Percentiles rank a stretch among this genome's conserved stretches.
phyloP scores from a whole-genome alignment of 2,113 vertebrate species.

The Ageneiosus marmoratus region DNA sequence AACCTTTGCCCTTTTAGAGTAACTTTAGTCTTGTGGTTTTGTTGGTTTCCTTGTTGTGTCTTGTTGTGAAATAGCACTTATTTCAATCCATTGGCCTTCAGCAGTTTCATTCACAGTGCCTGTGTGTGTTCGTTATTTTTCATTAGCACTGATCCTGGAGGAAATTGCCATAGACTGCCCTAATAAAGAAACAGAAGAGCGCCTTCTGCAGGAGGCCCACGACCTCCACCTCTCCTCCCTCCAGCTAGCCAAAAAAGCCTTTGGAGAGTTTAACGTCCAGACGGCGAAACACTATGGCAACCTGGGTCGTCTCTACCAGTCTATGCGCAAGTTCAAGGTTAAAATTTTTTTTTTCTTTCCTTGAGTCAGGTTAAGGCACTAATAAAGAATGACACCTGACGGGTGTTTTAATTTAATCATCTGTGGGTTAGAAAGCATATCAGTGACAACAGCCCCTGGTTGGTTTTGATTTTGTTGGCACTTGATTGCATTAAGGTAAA shows the following conservation, averaged over 20 bases:
- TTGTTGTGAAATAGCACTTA: not conserved
- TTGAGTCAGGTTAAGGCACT: not conserved
- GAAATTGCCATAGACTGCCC: slow-evolving; percentile 99
- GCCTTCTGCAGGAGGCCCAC: slow-evolving; percentile 94
- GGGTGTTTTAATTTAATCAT: not conserved
- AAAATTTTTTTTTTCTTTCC: not conserved
- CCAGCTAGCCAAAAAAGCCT: slow-evolving; percentile 96
- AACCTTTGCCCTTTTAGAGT: slow-evolving; percentile 2
- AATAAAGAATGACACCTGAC: not conserved
- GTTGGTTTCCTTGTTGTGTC: not conserved
- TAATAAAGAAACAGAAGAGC: slow-evolving; percentile 97
- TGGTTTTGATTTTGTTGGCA: not conserved
- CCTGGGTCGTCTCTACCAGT: slow-evolving; percentile 96
- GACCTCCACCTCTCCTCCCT: slow-evolving; percentile 97
- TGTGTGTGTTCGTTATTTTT: slow-evolving; percentile 28
- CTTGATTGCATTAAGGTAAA: too few relatives aligned
- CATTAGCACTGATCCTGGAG: slow-evolving; percentile 91
- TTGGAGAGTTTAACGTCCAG: slow-evolving; percentile 98
- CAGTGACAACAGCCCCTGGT: not conserved
- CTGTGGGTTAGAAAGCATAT: not conserved
- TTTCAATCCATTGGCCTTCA: not conserved
- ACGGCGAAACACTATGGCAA: slow-evolving; percentile 99
- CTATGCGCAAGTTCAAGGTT: slow-evolving; percentile 99
- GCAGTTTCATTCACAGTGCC: not conserved
- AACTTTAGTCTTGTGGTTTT: not conserved